Evolutionary conservation across 2,888 invertebrate genomes (phyloP).

Genomic region (Nomada ruficornis): DNA sequence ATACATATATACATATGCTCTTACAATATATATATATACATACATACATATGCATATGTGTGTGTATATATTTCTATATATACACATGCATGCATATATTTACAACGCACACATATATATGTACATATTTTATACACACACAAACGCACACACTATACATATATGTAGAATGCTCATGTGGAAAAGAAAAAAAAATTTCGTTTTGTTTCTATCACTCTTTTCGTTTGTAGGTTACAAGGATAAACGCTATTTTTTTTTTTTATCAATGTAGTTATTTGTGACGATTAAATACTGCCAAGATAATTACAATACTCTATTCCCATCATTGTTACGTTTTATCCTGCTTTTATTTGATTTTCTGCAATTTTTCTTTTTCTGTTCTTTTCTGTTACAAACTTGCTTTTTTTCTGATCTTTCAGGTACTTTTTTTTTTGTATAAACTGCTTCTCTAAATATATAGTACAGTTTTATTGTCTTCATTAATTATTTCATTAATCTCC

Average conservation of each 20-base stretch:
- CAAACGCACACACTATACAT: not conserved
- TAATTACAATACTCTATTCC: not conserved
- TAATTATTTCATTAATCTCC: too few species aligned
- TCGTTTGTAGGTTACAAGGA: conserved; percentile 19
- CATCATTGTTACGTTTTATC: not conserved
- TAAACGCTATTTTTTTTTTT: not conserved
- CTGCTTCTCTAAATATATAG: too few species aligned
- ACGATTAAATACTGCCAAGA: not conserved
- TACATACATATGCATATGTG: not conserved
- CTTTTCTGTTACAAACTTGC: not conserved
- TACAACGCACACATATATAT: not conserved
- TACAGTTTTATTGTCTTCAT: too few species aligned
- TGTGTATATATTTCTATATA: not conserved
- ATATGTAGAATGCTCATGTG: too few species aligned
- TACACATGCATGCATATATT: too few species aligned
- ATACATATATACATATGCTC: too few species aligned
- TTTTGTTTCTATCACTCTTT: not conserved
- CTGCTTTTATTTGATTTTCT: not conserved
- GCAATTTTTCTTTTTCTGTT: conserved; percentile 1
- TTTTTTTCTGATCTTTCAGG: not conserved
- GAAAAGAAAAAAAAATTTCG: not conserved
- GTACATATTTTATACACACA: not conserved
- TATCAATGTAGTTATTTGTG: not conserved
- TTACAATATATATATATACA: not conserved
- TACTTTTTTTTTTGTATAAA: not conserved